Evolutionary conservation across 2,797 vertebrate genomes (phyloP).

Genomic region (Gorsachius magnificus): DNA sequence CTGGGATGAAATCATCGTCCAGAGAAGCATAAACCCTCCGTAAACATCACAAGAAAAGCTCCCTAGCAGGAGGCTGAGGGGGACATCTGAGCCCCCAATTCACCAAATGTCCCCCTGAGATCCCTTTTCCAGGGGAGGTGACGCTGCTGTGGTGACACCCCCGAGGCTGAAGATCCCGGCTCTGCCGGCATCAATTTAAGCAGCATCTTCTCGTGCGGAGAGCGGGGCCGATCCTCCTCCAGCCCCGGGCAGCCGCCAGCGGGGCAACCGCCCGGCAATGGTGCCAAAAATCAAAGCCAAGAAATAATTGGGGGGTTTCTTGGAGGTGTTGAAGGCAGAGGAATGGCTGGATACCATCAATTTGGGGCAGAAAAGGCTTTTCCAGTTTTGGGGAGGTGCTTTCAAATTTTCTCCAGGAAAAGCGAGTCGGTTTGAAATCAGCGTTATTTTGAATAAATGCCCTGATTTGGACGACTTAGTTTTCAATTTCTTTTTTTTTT

Average conservation of each 20-base stretch:
- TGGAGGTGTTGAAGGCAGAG: not conserved
- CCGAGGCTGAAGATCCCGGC: not conserved
- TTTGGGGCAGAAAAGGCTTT: not conserved
- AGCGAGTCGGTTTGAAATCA: not conserved
- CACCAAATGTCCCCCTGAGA: not conserved
- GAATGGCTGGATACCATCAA: rapidly evolving
- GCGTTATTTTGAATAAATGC: not conserved
- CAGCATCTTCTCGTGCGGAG: not conserved
- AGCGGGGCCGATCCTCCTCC: not conserved
- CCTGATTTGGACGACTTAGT: not conserved
- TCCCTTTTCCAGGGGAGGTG: not conserved
- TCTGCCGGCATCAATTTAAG: not conserved
- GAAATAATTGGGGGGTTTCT: not conserved
- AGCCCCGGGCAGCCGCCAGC: rapidly evolving
- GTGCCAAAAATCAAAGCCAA: not conserved
- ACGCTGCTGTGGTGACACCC: not conserved
- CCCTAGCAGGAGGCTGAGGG: rapidly evolving
- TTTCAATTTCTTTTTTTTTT: not conserved
- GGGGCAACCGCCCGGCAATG: rapidly evolving
- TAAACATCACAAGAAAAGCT: not conserved
- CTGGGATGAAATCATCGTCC: not conserved
- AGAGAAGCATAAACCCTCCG: not conserved
- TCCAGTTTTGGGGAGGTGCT: not conserved
- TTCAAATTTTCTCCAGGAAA: not conserved
- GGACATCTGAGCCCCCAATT: rapidly evolving